Base-by-base conservation (phyloP, 2,888 invertebrate species). In the Plebejus melissa region DNA sequence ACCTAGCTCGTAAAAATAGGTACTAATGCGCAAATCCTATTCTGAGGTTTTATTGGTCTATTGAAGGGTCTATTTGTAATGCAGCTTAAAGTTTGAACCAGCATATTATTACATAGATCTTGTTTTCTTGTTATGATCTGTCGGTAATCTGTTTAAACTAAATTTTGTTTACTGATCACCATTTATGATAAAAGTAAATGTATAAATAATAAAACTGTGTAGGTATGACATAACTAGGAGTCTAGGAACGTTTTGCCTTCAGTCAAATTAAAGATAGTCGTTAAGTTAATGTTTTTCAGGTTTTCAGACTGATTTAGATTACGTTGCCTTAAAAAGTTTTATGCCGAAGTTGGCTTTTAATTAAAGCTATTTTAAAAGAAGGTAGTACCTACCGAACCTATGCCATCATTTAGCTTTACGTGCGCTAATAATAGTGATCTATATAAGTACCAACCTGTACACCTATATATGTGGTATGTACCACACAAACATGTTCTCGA, bases 401-500 rank as follows among this genome's bases (percentile, higher is more conserved):
- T 54, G 54, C 54, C 1, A 13, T 13, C 1, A 16, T 58, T 58
- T 58, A 58, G n/a, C 13, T n/a, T 60, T 60, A 28, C 28, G 9
- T 28, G 22, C 65, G 16, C 13, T 32, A 4, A 32, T 13, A 65
- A 11, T 32, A 65, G 32, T 65, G 32, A 65, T 65, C 65, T 65
- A 65, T 65, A 65, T 65, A 65, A 32, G 65, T 36, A 65, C 58
- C 58, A 22, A 58, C 32, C 1, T 16, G 65, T 36, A 4, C 36
- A 32, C 36, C 65, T 65, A 65, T 71, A 46, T 22, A 71, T 1
- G 54, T 3, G 11, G 54, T 50, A 50, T 70, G 16, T 70, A n/a
- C 22, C 70, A 22, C 41, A 41, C 41, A 71, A 60, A 58, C 76
- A 76, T 22, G 76, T 69, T 38, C 65, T 46, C n/a, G 58, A 7